Evolutionary conservation across 2,888 invertebrate genomes (phyloP).

Genomic region (Netelia fuscicornis): DNA sequence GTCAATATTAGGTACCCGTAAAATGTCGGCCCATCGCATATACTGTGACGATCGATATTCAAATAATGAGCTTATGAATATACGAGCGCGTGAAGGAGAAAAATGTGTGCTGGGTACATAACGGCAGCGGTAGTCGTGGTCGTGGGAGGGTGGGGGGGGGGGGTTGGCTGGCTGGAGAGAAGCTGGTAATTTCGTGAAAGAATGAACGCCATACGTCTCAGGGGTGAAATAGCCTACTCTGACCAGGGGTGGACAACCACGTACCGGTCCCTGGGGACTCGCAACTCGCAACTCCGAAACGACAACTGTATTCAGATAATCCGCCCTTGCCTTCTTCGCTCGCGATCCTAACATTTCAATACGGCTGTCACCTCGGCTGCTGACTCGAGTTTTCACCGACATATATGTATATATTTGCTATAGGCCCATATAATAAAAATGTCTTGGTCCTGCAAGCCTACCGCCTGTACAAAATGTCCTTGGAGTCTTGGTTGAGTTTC

Average conservation of each 20-base stretch:
- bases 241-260: constrained; percentile 75
- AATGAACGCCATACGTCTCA: constrained; percentile 83
- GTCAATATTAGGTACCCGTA: constrained; percentile 41
- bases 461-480: too few relatives aligned
- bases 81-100: constrained; percentile 7
- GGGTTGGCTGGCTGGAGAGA: constrained; percentile 38
- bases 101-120: background rate
- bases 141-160: background rate
- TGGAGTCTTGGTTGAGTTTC: too few relatives aligned
- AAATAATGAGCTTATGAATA: constrained; percentile 74
- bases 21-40: background rate
- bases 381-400: background rate
- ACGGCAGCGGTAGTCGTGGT: background rate
- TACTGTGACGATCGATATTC: constrained; percentile 75
- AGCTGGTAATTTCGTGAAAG: constrained; percentile 77
- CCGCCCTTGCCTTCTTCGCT: constrained; percentile 75
- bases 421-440: background rate
- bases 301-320: constrained; percentile 84
- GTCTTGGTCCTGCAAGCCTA: too few relatives aligned
- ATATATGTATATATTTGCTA: background rate
- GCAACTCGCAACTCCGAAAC: constrained; percentile 79
- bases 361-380: background rate
- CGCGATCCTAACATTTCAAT: constrained; percentile 54
- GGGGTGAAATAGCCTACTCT: constrained; percentile 69
- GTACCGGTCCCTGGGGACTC: constrained; percentile 82